These are phyloP conservation scores for Oxyscelio sp. DNA, from an alignment of 2,888 invertebrate genomes.

Conservation along the genomic window DNA sequence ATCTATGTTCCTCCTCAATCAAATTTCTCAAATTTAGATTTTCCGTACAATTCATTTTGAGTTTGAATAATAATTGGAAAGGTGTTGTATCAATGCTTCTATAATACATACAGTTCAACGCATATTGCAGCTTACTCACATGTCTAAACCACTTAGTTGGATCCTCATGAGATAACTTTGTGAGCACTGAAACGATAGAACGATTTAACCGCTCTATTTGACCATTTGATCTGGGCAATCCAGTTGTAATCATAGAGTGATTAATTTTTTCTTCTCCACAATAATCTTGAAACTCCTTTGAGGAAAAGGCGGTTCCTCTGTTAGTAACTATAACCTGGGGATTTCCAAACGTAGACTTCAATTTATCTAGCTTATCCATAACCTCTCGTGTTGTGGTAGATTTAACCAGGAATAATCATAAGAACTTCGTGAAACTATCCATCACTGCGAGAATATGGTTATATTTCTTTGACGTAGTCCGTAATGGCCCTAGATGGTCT, in stretches of 20 bases:
- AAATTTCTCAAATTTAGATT: slow-evolving; percentile 34
- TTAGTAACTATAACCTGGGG: slow-evolving; percentile 39
- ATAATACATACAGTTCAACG: too few relatives aligned
- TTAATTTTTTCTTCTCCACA: slow-evolving; percentile 38
- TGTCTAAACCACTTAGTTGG: too few relatives aligned
- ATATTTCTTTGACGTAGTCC: not conserved
- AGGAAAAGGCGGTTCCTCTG: slow-evolving; percentile 56
- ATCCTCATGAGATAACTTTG: too few relatives aligned
- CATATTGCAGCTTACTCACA: too few relatives aligned
- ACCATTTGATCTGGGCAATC: slow-evolving; percentile 4
- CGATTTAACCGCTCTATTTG: not conserved
- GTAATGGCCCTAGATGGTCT: slow-evolving; percentile 19
- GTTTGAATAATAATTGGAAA: slow-evolving; percentile 39
- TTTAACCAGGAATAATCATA: slow-evolving; percentile 4
- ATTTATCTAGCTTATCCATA: slow-evolving; percentile 42
- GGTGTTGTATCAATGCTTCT: slow-evolving; percentile 3
- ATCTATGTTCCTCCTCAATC: slow-evolving; percentile 30
- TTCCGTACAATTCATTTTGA: slow-evolving; percentile 17
- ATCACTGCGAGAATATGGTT: slow-evolving; percentile 23
- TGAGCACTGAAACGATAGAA: too few relatives aligned
- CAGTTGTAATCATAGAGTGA: slow-evolving; percentile 41
- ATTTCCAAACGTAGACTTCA: slow-evolving; percentile 31
- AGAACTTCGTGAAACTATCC: slow-evolving; percentile 1
- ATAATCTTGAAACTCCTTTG: slow-evolving; percentile 45
- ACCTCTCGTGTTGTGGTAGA: slow-evolving; percentile 29